Evolutionary conservation across 2,888 invertebrate genomes (phyloP).

Genomic region (Cephonodes hylas): DNA sequence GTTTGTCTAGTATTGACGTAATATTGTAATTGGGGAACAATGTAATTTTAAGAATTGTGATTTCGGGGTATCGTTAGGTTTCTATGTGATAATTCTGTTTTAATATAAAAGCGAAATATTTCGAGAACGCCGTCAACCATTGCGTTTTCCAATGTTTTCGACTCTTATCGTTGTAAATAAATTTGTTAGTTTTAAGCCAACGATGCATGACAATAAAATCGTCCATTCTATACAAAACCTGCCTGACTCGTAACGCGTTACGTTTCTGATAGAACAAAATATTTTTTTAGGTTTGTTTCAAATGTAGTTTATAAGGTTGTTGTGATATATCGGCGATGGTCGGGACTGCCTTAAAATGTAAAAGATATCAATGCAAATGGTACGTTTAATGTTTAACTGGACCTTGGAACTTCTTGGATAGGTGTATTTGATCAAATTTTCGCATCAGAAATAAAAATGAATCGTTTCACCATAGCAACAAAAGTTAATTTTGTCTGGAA

Average conservation of each 20-base stretch:
- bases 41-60: slow-evolving; percentile 76
- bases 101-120: slow-evolving; percentile 50
- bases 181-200: slow-evolving; percentile 49
- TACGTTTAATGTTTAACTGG: slow-evolving; percentile 20
- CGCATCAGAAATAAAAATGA: not conserved
- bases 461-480: not conserved
- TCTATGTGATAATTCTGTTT: slow-evolving; percentile 75
- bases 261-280: slow-evolving; percentile 53
- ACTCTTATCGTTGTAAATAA: slow-evolving; percentile 52
- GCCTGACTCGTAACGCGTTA: slow-evolving; percentile 50
- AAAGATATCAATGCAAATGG: slow-evolving; percentile 50
- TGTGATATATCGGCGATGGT: slow-evolving; percentile 58
- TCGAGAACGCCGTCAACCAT: slow-evolving; percentile 73
- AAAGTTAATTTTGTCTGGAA: not conserved
- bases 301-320: slow-evolving; percentile 50
- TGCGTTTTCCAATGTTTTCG: slow-evolving; percentile 55
- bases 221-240: slow-evolving; percentile 41
- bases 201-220: slow-evolving; percentile 67
- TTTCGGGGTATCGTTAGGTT: slow-evolving; percentile 72
- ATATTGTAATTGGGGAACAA: slow-evolving; percentile 74
- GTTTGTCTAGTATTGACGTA: slow-evolving; percentile 61
- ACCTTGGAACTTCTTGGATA: slow-evolving; percentile 12
- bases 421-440: not conserved
- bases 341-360: slow-evolving; percentile 52
- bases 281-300: slow-evolving; percentile 37